These are phyloP conservation scores for Acanthurus leucopareius DNA, from an alignment of 2,797 vertebrate species.

Conservation along the genomic window DNA sequence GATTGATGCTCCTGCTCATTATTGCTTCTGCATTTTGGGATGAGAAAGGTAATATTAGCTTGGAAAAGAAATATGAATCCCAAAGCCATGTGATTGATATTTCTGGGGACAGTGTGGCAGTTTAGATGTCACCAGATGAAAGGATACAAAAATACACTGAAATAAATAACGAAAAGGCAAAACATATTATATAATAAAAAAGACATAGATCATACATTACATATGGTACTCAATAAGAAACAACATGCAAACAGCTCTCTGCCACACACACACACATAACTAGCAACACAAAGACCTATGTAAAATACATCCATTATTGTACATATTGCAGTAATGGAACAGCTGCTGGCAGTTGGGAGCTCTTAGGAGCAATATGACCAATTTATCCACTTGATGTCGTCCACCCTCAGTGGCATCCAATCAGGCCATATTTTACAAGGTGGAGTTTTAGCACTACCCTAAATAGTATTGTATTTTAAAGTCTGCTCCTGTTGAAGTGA, in stretches of 20 bases:
- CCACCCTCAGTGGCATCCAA: constrained; percentile 39
- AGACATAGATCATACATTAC: not conserved
- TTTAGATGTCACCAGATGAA: constrained; percentile 51
- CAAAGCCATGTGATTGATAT: constrained; percentile 68
- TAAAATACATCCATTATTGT: constrained; percentile 5
- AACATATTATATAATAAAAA: constrained; percentile 7
- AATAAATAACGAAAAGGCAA: constrained; percentile 36
- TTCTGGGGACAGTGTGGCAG: constrained; percentile 53
- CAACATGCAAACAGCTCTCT: not conserved
- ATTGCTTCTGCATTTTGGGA: constrained; percentile 84
- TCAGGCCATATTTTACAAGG: constrained; percentile 53
- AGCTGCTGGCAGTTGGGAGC: constrained; percentile 15
- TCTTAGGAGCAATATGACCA: constrained; percentile 48
- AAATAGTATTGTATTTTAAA: not conserved
- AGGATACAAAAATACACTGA: constrained; percentile 36
- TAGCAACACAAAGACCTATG: too few species aligned
- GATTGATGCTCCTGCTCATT: constrained; percentile 85
- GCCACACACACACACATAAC: not conserved
- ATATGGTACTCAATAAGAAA: constrained; percentile 8
- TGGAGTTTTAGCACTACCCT: not conserved
- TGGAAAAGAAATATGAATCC: constrained; percentile 63
- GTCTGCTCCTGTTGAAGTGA: constrained; percentile 6
- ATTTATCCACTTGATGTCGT: constrained; percentile 57
- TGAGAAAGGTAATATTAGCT: constrained; percentile 78
- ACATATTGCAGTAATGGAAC: constrained; percentile 40